A percentile compares a stretch with the other conserved stretches of the same genome.
Evolutionary conservation across 2,888 invertebrate species (phyloP).

Genomic region (Cremastinae sp.): DNA sequence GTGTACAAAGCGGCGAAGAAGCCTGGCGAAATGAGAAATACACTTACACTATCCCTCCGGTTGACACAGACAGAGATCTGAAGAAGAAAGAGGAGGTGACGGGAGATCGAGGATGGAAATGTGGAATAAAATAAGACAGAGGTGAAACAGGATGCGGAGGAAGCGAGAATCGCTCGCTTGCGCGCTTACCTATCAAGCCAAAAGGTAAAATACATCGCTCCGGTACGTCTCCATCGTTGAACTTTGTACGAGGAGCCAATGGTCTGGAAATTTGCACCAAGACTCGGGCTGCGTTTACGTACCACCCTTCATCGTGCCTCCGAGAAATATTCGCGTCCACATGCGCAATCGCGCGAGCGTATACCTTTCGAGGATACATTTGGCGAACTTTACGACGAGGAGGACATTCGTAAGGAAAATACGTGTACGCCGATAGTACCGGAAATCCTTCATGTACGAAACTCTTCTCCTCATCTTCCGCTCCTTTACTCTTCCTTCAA

Average conservation of each 20-base stretch:
- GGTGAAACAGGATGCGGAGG: conserved; percentile 38
- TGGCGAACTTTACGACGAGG: conserved; percentile 27
- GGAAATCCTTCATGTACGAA: conserved; percentile 16
- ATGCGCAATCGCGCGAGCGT: background rate
- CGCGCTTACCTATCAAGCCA: conserved; percentile 34
- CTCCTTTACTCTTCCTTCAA: background rate
- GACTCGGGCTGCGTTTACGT: conserved; percentile 23
- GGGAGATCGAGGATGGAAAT: conserved; percentile 25
- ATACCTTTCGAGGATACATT: conserved; percentile 20
- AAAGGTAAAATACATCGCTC: conserved; percentile 74
- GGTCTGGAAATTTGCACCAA: conserved; percentile 68
- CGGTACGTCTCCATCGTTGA: conserved; percentile 64
- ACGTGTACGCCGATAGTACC: background rate
- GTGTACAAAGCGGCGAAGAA: conserved; percentile 39
- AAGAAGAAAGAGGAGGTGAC: conserved; percentile 28
- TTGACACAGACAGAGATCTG: conserved; percentile 17
- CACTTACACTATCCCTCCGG: background rate
- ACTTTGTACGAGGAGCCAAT: conserved; percentile 68
- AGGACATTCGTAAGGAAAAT: background rate
- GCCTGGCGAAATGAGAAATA: conserved; percentile 47
- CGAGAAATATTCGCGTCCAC: background rate
- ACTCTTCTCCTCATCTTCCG: conserved; percentile 18
- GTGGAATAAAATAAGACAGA: conserved; percentile 41
- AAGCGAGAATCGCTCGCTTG: background rate
- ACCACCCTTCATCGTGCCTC: conserved; percentile 2